Evolutionary conservation across 2,888 invertebrate genomes (phyloP).

Genomic region (Oligia strigilis): DNA sequence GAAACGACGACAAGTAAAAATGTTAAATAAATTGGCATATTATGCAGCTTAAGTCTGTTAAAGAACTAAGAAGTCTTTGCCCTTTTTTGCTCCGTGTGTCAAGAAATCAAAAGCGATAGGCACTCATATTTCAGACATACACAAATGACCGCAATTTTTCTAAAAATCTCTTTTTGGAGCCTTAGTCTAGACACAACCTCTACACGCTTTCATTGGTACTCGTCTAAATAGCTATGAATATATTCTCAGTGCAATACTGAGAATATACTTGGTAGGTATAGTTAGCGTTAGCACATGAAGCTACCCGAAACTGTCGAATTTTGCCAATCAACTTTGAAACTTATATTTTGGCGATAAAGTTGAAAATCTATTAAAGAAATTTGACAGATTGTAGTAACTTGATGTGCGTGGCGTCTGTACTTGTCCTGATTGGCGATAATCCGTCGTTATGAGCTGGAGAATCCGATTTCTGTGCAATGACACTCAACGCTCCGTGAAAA

Average conservation of each 20-base stretch:
- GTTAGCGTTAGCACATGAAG: no score
- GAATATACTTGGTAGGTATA: constrained; percentile 14
- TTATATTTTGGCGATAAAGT: no score
- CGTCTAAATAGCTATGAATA: constrained; percentile 31
- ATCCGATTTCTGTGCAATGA: constrained; percentile 18
- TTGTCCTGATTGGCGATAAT: constrained; percentile 46
- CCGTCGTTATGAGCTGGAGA: constrained; percentile 18
- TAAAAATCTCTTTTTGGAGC: constrained; percentile 13
- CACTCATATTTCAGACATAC: background rate
- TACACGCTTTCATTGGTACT: constrained; percentile 21
- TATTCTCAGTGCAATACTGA: background rate
- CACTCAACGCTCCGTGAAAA: background rate
- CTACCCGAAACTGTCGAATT: no score
- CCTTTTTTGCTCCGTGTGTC: background rate
- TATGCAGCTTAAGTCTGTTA: background rate
- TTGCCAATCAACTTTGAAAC: no score
- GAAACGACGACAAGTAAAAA: background rate
- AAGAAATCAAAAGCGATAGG: background rate
- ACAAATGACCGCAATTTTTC: background rate
- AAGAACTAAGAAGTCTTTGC: background rate
- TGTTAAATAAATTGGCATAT: background rate
- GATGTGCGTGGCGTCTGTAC: background rate
- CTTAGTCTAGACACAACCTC: constrained; percentile 21
- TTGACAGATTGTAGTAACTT: no score
- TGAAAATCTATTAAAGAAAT: no score